Evolutionary conservation across 2,888 invertebrate genomes (phyloP), one percentile per base, ranked within the genome.

Genomic region (Teinopalpus imperialis): DNA sequence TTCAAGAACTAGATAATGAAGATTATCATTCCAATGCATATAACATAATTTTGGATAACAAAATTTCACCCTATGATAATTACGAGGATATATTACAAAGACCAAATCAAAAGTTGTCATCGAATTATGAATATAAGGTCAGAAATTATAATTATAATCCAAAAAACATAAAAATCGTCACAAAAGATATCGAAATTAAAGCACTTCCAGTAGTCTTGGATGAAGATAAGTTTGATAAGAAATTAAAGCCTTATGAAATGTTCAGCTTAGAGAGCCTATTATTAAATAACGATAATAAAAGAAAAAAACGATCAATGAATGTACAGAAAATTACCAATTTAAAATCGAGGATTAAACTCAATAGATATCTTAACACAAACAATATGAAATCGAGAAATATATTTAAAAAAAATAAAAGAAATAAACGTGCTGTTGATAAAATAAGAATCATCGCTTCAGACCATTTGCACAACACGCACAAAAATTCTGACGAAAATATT

Each of bases 361-460:
- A 62, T 30, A 69, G 61, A 52, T 78, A 57, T 48, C 43, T 83
- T 1, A 81, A 82, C 20, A 75, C 75, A 1, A 73, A 75, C 10
- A 48, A 63, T 7, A 74, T 69, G 66, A 42, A 65, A 0, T 59
- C 52, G 3, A 78, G 73, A 29, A 63, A 55, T 41, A 52, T 73
- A 40, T 71, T 69, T 37, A 51, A 66, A 0, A 74, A 70, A n/a
- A 78, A 65, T 5, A 81, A 74, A 18, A 70, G 83, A 23, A 67
- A 51, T 50, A 87, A 86, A 53, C 61, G 86, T 1, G 71, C 85
- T 40, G 54, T 81, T 0, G 66, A 72, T 32, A 81, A 80, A 56
- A 77, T 85, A 46, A 66, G 74, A 56, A 74, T 81, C 0, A 67
- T 77, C 23, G 74, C 79, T 1, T 67, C 66, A 31, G 79, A 80